These are phyloP conservation scores for Calliscelio sp. DNA, from an alignment of 2,888 invertebrate genomes.

Conservation along the genomic window DNA sequence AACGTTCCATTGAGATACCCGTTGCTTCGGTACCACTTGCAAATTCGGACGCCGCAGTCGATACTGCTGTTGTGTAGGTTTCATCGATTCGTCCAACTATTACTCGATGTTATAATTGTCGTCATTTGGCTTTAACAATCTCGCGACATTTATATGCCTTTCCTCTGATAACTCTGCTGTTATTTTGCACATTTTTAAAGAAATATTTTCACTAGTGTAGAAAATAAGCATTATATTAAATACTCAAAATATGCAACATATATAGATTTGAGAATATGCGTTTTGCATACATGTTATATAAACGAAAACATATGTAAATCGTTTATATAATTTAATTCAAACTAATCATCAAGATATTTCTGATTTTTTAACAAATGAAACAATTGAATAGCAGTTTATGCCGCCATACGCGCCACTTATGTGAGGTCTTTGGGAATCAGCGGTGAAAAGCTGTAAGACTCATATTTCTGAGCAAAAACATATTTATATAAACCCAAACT, in stretches of 20 bases:
- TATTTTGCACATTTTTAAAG: no score
- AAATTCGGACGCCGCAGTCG: slow-evolving; percentile 53
- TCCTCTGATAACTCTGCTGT: no score
- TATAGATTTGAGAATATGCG: no score
- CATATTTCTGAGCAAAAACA: no score
- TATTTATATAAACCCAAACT: no score
- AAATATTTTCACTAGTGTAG: no score
- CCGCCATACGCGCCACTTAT: no score
- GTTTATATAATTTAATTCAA: neutral
- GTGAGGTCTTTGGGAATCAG: slow-evolving; percentile 80
- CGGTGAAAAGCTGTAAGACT: slow-evolving; percentile 78
- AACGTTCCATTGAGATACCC: slow-evolving; percentile 82
- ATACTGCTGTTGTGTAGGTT: slow-evolving; percentile 63
- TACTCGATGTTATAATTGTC: slow-evolving; percentile 53
- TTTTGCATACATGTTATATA: no score
- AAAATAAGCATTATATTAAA: no score
- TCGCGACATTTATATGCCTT: slow-evolving; percentile 32
- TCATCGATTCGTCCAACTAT: slow-evolving; percentile 67
- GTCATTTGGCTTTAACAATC: slow-evolving; percentile 26
- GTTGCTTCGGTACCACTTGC: slow-evolving; percentile 75
- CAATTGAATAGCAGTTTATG: slow-evolving; percentile 75
- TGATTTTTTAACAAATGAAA: neutral
- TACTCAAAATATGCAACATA: no score
- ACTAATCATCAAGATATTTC: neutral
- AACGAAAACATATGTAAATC: no score